A percentile compares a stretch with the other conserved stretches of the same genome.
phyloP scores from a whole-genome alignment of 2,797 vertebrate genomes.

The Agapornis canus region DNA sequence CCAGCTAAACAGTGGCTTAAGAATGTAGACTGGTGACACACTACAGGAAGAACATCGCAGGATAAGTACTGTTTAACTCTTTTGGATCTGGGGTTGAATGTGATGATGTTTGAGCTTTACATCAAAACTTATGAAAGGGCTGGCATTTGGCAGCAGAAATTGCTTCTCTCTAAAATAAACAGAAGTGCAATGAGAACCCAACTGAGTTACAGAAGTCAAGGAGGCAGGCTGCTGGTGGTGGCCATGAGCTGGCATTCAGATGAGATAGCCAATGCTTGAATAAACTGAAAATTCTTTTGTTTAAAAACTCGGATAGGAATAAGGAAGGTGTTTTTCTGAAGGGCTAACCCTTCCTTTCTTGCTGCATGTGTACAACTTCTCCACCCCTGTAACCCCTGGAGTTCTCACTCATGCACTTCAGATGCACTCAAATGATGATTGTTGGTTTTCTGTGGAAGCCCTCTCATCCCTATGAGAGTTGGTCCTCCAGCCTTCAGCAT shows the following conservation, averaged over 20 bases:
- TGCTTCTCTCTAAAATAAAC: background rate
- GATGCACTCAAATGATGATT: background rate
- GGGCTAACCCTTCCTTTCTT: background rate
- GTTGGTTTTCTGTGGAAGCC: accelerated
- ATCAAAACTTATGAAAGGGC: background rate
- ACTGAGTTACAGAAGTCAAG: conserved; percentile 11
- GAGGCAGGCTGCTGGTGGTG: background rate
- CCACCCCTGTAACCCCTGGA: background rate
- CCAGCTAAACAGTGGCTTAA: background rate
- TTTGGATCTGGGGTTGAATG: background rate
- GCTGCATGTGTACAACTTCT: background rate
- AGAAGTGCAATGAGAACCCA: background rate
- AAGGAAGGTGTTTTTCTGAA: background rate
- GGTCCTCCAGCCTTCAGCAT: background rate
- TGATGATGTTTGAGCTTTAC: background rate
- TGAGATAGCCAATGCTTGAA: background rate
- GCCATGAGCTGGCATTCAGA: background rate
- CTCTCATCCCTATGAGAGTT: accelerated
- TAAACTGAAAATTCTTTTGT: background rate
- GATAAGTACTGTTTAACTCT: background rate
- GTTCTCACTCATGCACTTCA: background rate
- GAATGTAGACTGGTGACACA: background rate
- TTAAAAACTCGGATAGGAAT: background rate
- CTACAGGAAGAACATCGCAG: background rate
- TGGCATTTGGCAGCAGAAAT: background rate